Evolutionary conservation across 2,797 vertebrate species (phyloP).

Genomic region (Poecilia gillii): DNA sequence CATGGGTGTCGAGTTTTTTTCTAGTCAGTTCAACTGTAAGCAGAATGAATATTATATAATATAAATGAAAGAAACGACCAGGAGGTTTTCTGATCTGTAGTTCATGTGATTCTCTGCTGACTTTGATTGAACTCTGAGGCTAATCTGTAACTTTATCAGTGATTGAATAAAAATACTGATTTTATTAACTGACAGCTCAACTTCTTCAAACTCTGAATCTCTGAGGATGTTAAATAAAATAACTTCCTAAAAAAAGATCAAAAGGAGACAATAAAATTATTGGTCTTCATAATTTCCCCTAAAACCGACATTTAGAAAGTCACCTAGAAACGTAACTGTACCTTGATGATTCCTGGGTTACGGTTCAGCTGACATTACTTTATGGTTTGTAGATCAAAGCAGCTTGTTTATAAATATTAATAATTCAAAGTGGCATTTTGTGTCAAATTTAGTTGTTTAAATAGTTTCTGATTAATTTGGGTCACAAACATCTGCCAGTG

Average conservation of each 20-base stretch:
- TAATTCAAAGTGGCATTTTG: neutral
- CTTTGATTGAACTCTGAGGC: neutral
- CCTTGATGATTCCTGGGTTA: too few species aligned
- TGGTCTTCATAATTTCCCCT: too few species aligned
- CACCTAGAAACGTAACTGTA: too few species aligned
- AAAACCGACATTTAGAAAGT: too few species aligned
- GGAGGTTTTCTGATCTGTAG: neutral
- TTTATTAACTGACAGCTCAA: neutral
- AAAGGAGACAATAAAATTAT: too few species aligned
- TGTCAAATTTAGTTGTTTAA: neutral
- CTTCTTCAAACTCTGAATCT: too few species aligned
- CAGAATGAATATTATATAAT: conserved; percentile 24
- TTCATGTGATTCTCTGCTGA: neutral
- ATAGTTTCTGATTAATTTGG: neutral
- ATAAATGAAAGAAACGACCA: neutral
- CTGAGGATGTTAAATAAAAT: too few species aligned
- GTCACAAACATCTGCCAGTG: neutral
- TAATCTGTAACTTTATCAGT: too few species aligned
- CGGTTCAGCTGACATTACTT: neutral
- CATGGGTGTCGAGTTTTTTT: conserved; percentile 32
- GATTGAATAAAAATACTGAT: neutral
- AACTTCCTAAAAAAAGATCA: too few species aligned
- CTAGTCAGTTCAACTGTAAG: conserved; percentile 11
- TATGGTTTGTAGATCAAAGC: neutral
- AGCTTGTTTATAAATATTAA: neutral